Evolutionary conservation across 2,888 invertebrate genomes (phyloP), one percentile per base, ranked within the genome.

Genomic region (Eristalinus sepulchralis): DNA sequence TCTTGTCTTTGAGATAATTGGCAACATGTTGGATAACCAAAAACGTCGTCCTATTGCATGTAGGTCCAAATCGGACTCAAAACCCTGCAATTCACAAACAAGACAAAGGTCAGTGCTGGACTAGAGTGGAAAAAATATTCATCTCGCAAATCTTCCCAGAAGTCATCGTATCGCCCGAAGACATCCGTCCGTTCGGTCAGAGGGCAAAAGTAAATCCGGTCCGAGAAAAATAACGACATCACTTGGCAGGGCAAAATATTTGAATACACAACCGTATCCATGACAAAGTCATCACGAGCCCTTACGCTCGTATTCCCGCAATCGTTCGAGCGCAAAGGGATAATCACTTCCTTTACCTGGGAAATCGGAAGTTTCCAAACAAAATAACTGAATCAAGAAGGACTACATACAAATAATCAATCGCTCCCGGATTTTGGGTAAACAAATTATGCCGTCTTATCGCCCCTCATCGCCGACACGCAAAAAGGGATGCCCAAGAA

Each of bases 381-480:
- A 39, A 67, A 68, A 34, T 27, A 31, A 80, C 47, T 5, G 47
- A 71, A 76, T 11, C n/a, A 13, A 47, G 10, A 77, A 59, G 67
- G 71, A 81, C 73, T n/a, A 77, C 72, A 77, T 17, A 13, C 57
- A 57, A 76, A 78, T 72, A 72, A 71, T 80, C 71, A 80, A 81
- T 77, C 68, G 77, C 82, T 66, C 10, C 39, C 47, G 24, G 75
- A 62, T 79, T n/a, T 71, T 86, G 66, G 70, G 78, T 83, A 83
- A 86, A 78, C 86, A 86, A 86, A 86, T 86, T 86, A 79, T 75
- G 55, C 83, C 83, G 13, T 82, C 68, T 86, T 80, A 71, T 84
- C 83, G 39, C 75, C 80, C 75, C 66, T 79, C 60, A 78, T 57
- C 66, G 77, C 68, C 73, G 60, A 34, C 57, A 53, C 62, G 59